Evolutionary conservation across 2,113 vertebrate genomes (phyloP).

Genomic region (Megaptera novaeangliae): DNA sequence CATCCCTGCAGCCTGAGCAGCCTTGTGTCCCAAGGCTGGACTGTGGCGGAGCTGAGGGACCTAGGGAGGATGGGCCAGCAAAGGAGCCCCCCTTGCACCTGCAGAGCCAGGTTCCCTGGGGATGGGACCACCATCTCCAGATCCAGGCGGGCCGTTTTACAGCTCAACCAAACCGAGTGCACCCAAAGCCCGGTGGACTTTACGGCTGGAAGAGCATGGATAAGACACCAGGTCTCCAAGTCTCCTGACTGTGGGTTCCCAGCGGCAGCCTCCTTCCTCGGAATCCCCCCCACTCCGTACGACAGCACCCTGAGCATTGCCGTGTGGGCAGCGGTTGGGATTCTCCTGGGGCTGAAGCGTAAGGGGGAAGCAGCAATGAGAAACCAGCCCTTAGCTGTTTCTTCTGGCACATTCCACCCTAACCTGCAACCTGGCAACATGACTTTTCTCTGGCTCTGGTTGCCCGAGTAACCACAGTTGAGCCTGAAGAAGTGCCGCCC

Average conservation of each 20-base stretch:
- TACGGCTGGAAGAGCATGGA: not conserved
- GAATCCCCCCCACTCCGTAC: not conserved
- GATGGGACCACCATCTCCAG: not conserved
- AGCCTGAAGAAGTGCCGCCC: not conserved
- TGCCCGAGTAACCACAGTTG: not conserved
- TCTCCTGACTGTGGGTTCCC: accelerated
- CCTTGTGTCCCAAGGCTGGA: not conserved
- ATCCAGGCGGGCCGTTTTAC: not conserved
- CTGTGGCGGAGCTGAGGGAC: too few relatives aligned
- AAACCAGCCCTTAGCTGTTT: not conserved
- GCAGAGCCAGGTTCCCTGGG: too few relatives aligned
- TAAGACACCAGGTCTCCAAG: accelerated
- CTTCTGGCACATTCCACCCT: not conserved
- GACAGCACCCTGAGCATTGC: not conserved
- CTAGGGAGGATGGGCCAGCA: too few relatives aligned
- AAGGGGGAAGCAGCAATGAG: not conserved
- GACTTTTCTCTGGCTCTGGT: not conserved
- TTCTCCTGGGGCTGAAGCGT: not conserved
- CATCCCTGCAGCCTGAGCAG: not conserved
- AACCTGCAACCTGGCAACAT: not conserved
- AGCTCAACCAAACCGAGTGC: not conserved
- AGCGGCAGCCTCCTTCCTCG: not conserved
- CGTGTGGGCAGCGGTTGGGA: not conserved
- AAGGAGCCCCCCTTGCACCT: not conserved
- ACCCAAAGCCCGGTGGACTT: not conserved